Conservation (phyloP, 2,888 invertebrate genomes). For the Tiliacea citrago region DNA sequence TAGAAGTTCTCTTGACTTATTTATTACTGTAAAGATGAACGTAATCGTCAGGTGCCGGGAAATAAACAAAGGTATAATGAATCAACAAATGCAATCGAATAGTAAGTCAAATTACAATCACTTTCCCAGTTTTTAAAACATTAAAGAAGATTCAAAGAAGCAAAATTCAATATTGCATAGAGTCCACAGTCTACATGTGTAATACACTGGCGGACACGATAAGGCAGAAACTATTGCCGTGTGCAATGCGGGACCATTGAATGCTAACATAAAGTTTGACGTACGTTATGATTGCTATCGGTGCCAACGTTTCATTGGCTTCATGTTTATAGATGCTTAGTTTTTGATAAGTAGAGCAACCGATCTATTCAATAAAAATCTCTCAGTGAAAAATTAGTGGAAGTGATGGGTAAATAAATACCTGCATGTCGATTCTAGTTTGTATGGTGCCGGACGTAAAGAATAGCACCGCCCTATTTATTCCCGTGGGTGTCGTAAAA, state of each 20-base stretch:
- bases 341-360: no score
- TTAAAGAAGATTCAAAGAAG: background rate
- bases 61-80: background rate
- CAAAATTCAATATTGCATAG: background rate
- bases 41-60: background rate
- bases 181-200: conserved; percentile 7
- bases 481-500: no score
- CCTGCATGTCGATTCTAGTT: no score
- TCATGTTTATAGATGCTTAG: background rate
- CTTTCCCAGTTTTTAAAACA: background rate
- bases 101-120: background rate
- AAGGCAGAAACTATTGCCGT: conserved; percentile 39
- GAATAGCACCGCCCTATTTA: no score
- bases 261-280: conserved; percentile 45
- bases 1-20: background rate
- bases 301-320: conserved; percentile 17
- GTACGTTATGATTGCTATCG: conserved; percentile 34
- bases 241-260: conserved; percentile 49
- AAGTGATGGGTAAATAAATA: no score
- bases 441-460: no score
- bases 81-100: background rate
- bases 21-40: background rate
- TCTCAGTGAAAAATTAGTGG: no score
- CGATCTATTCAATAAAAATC: no score
- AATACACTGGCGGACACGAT: conserved; percentile 37